These are phyloP conservation scores for Amazona finschi DNA, from an alignment of 2,797 vertebrate species.

Conservation along the genomic window DNA sequence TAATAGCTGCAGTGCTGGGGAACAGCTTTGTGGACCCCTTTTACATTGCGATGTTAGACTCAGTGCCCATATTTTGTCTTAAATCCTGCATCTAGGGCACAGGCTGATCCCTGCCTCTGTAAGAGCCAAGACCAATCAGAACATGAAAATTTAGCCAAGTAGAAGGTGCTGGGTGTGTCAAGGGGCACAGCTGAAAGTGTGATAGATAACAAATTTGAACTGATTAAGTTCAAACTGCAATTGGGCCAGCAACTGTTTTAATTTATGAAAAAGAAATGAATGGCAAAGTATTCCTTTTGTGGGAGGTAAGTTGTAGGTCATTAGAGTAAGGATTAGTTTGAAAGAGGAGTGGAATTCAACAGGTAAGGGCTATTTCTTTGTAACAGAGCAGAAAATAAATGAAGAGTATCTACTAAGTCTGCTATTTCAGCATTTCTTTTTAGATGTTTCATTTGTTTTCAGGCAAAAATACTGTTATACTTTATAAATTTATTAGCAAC, in stretches of 20 bases:
- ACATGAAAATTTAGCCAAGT: neutral
- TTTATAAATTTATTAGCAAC: neutral
- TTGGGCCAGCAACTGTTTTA: neutral
- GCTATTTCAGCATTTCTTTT: neutral
- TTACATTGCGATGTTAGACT: neutral
- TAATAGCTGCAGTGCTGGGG: neutral
- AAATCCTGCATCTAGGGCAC: neutral
- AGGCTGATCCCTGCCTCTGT: neutral
- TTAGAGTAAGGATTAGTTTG: neutral
- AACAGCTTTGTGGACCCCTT: neutral
- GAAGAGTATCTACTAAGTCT: neutral
- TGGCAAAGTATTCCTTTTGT: neutral
- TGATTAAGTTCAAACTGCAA: neutral
- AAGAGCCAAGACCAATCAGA: neutral
- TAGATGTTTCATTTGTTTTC: neutral
- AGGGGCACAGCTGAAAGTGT: neutral
- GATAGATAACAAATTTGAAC: neutral
- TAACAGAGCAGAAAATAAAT: neutral
- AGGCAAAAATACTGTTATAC: neutral
- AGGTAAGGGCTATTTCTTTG: neutral
- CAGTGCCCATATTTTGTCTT: neutral
- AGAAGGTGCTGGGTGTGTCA: neutral
- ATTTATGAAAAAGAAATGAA: neutral
- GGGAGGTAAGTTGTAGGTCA: accelerated
- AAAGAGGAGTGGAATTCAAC: neutral